Evolutionary conservation across 2,797 vertebrate genomes (phyloP).

Genomic region (Danio jaintianensis): DNA sequence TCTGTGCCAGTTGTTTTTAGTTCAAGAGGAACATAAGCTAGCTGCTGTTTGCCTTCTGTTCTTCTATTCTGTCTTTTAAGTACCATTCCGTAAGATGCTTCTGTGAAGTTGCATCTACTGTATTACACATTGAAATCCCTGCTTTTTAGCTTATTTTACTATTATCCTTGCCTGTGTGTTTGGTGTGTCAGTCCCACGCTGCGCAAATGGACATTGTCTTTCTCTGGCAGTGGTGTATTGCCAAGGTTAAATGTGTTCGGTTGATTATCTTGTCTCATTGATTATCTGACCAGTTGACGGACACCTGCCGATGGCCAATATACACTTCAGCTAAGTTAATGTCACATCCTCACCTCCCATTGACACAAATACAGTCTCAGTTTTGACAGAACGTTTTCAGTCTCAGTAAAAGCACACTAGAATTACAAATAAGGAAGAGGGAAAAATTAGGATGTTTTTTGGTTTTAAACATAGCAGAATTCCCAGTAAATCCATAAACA

Average conservation of each 20-base stretch:
- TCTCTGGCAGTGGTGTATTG: conserved; percentile 11
- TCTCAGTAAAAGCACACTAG: background rate
- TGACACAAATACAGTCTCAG: conserved; percentile 9
- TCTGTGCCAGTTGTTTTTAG: too few species aligned
- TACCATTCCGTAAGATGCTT: background rate
- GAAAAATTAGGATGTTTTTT: background rate
- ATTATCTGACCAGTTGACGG: conserved; percentile 35
- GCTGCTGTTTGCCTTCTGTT: too few species aligned
- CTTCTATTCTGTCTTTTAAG: background rate
- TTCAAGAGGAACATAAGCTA: too few species aligned
- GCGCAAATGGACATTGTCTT: conserved; percentile 1
- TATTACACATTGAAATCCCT: background rate
- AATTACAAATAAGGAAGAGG: background rate
- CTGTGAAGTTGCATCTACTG: background rate
- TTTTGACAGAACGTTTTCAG: conserved; percentile 32
- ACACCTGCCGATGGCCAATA: conserved; percentile 44
- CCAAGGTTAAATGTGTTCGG: conserved; percentile 36
- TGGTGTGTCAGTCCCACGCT: background rate
- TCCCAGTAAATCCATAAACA: conserved; percentile 46
- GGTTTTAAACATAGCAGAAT: conserved; percentile 1
- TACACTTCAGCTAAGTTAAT: conserved; percentile 28
- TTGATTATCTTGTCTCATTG: conserved; percentile 40
- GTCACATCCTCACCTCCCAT: conserved; percentile 15
- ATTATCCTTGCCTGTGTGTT: background rate
- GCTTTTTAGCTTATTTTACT: background rate